Percentiles rank a stretch among this genome's conserved stretches.
phyloP scores from a whole-genome alignment of 2,797 vertebrate genomes.

The Crax fasciolata region DNA sequence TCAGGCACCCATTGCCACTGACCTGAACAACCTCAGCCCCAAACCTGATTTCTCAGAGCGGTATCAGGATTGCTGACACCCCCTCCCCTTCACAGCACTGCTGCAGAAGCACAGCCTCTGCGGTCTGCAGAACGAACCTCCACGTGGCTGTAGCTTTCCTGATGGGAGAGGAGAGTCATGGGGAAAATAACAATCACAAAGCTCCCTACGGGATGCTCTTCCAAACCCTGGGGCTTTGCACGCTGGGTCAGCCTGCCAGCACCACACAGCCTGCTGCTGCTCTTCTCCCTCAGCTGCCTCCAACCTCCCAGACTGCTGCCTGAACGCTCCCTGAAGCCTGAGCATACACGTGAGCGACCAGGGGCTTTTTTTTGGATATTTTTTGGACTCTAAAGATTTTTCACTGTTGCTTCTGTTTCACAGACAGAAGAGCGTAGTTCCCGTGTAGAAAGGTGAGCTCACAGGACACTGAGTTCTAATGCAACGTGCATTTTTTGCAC shows the following conservation, averaged over 20 bases:
- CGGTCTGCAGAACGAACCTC: background rate
- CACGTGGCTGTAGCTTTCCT: background rate
- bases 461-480: background rate
- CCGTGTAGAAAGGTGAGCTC: background rate
- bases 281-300: background rate
- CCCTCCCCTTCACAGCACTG: background rate
- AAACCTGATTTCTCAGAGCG: background rate
- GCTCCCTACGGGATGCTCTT: background rate
- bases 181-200: background rate
- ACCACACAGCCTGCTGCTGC: background rate
- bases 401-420: background rate
- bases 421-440: background rate
- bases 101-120: background rate
- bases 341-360: background rate
- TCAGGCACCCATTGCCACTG: background rate
- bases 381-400: too few species aligned
- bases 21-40: background rate
- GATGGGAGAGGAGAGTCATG: background rate
- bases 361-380: background rate
- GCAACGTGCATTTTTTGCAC: background rate
- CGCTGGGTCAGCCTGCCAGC: accelerated
- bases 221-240: background rate
- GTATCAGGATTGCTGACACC: background rate
- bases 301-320: background rate
- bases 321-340: background rate